Evolutionary conservation across 2,113 vertebrate species (phyloP).

Genomic region (Hymenochirus boettgeri): DNA sequence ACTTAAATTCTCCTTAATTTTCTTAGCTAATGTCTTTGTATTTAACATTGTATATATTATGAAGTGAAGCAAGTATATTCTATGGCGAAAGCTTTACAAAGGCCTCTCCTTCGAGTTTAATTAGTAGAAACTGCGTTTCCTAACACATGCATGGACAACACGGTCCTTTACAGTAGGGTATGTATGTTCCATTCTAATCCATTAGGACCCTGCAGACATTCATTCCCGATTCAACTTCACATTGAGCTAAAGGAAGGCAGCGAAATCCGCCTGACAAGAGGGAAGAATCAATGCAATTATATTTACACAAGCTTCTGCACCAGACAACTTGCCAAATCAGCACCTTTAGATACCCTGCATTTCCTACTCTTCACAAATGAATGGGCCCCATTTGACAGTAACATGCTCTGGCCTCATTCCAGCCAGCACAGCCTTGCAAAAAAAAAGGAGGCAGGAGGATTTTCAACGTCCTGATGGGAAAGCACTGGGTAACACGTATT

Average conservation of each 20-base stretch:
- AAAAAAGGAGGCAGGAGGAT: conserved; percentile 7
- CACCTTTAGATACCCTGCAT: conserved; percentile 9
- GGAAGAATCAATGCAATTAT: conserved; percentile 22
- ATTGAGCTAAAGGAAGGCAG: neutral
- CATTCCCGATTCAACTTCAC: conserved; percentile 17
- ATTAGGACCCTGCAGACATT: conserved; percentile 11
- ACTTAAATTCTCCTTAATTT: neutral
- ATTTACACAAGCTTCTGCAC: neutral
- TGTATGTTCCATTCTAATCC: conserved; percentile 7
- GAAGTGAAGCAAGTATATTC: neutral
- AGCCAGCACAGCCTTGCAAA: neutral
- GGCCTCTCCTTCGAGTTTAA: conserved; percentile 8
- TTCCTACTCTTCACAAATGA: conserved; percentile 3
- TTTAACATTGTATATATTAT: neutral
- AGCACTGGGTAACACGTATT: neutral
- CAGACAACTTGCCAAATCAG: conserved; percentile 21
- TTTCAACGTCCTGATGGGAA: neutral
- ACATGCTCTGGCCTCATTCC: conserved; percentile 6
- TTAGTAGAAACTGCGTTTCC: conserved; percentile 10
- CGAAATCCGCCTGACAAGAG: conserved; percentile 19
- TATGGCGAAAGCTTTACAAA: neutral
- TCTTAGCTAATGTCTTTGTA: neutral
- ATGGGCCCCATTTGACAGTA: conserved; percentile 3
- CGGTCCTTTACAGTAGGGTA: conserved; percentile 10
- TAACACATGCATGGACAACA: conserved; percentile 15